A percentile compares a stretch with the other conserved stretches of the same genome.
phyloP scores from a whole-genome alignment of 2,888 invertebrate species.

The Metopia argyrocephala region DNA sequence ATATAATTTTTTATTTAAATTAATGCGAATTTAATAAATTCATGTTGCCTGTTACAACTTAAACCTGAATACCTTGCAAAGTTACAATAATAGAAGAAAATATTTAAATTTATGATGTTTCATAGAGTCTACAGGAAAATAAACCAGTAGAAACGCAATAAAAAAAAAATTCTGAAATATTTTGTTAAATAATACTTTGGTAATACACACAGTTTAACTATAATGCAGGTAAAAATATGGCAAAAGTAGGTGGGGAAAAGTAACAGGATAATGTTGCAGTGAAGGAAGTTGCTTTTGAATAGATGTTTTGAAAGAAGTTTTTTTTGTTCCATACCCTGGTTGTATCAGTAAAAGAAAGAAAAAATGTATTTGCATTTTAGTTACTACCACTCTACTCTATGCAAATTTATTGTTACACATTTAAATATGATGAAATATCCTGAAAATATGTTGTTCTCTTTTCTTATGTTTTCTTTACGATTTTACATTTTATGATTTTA shows the following conservation, averaged over 20 bases:
- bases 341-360: conserved; percentile 14
- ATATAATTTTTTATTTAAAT: too few relatives aligned
- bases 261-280: neutral
- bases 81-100: too few relatives aligned
- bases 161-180: conserved; percentile 25
- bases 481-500: neutral
- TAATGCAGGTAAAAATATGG: neutral
- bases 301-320: neutral
- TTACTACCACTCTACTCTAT: neutral
- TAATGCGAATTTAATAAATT: neutral
- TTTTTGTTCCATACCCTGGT: conserved; percentile 5
- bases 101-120: conserved; percentile 45
- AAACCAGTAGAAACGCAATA: neutral
- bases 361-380: neutral
- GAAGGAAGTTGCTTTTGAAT: neutral
- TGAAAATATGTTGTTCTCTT: conserved; percentile 15
- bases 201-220: neutral
- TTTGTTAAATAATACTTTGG: conserved; percentile 9
- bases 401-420: neutral
- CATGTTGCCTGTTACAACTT: neutral
- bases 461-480: neutral
- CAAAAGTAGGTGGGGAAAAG: conserved; percentile 5
- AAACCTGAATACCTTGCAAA: too few relatives aligned
- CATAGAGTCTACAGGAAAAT: neutral
- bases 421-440: conserved; percentile 27